Conservation (phyloP, 2,888 invertebrate species). For the Ichneumon xanthorius region DNA sequence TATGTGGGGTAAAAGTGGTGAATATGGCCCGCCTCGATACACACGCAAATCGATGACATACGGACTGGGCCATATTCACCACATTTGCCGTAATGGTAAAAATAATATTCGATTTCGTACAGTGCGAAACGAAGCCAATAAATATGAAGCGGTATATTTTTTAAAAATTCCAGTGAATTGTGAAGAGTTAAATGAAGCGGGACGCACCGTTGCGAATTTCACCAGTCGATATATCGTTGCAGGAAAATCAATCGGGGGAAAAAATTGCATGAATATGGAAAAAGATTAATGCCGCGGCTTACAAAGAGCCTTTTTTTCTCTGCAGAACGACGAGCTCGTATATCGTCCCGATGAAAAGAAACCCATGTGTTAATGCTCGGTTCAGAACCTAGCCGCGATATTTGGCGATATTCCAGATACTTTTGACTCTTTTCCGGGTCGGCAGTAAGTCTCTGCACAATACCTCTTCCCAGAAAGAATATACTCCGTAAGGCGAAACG, state of each 20-base stretch:
- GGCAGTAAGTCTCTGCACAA: slow-evolving; percentile 44
- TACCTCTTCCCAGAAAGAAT: slow-evolving; percentile 18
- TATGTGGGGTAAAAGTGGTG: too few species aligned
- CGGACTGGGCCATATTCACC: too few species aligned
- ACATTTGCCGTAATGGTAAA: too few species aligned
- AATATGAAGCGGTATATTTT: neutral
- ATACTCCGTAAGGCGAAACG: neutral
- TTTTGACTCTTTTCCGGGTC: slow-evolving; percentile 21
- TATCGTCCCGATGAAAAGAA: slow-evolving; percentile 33
- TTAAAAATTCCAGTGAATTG: neutral
- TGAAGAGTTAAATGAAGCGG: neutral
- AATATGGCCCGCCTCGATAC: too few species aligned
- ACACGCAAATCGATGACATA: too few species aligned
- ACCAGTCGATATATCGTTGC: neutral
- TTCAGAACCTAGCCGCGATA: slow-evolving; percentile 17
- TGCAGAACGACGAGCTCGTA: slow-evolving; percentile 20
- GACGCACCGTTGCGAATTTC: neutral
- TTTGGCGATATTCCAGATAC: slow-evolving; percentile 42
- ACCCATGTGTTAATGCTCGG: slow-evolving; percentile 42
- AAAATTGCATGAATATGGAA: slow-evolving; percentile 11
- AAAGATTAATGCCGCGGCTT: slow-evolving; percentile 26
- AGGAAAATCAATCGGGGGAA: neutral
- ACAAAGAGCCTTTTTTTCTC: slow-evolving; percentile 4
- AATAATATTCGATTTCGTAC: too few species aligned
- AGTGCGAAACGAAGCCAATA: neutral